A percentile compares a stretch with the other conserved stretches of the same genome.
Conservation (phyloP, 2,113 vertebrate genomes). For the Aythya baeri region DNA sequence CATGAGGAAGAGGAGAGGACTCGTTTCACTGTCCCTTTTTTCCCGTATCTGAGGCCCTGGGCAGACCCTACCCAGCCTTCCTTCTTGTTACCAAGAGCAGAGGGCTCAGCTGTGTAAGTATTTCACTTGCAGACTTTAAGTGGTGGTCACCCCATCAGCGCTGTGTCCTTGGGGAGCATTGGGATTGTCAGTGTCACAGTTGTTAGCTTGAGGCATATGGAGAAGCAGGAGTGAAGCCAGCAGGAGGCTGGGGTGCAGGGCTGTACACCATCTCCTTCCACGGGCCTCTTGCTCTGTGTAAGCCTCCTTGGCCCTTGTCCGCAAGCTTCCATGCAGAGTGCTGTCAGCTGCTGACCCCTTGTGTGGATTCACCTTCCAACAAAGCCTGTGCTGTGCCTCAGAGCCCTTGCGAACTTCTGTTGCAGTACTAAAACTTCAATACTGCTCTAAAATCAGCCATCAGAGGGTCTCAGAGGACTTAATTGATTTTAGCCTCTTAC, state of each 20-base stretch:
- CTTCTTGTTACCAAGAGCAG: not conserved
- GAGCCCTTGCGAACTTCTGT: not conserved
- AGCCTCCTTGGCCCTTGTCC: not conserved
- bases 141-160: too few species aligned
- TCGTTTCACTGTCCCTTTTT: not conserved
- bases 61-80: not conserved
- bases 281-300: not conserved
- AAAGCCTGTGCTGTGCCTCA: not conserved
- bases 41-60: not conserved
- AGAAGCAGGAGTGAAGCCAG: not conserved
- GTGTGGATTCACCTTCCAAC: not conserved
- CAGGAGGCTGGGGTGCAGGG: not conserved
- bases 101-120: not conserved
- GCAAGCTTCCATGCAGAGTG: not conserved
- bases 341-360: not conserved
- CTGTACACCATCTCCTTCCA: not conserved
- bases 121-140: not conserved
- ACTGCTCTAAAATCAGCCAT: not conserved
- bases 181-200: too few species aligned
- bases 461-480: accelerated
- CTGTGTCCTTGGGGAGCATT: not conserved
- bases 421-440: not conserved
- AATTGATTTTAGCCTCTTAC: not conserved
- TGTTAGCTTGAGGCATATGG: not conserved
- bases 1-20: not conserved